Evolutionary conservation across 2,113 vertebrate species (phyloP).

Genomic region (Epinephelus lanceolatus): DNA sequence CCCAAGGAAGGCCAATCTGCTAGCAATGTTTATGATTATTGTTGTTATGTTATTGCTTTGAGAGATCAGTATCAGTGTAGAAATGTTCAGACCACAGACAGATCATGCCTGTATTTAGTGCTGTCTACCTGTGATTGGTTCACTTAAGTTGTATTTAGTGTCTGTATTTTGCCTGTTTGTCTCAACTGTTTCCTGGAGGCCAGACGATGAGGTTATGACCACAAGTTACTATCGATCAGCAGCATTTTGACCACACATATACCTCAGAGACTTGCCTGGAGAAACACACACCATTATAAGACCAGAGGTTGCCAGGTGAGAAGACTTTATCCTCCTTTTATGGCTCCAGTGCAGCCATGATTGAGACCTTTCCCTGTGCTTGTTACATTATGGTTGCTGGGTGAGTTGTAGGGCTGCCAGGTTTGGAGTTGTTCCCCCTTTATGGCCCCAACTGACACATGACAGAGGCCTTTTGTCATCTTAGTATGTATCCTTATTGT

Average conservation of each 20-base stretch:
- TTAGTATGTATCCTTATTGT: background rate
- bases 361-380: conserved; percentile 26
- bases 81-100: background rate
- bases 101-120: background rate
- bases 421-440: conserved; percentile 34
- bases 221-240: conserved; percentile 33
- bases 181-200: conserved; percentile 21
- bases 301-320: conserved; percentile 43
- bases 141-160: background rate
- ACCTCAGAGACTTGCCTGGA: background rate
- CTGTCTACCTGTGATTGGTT: background rate
- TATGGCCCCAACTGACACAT: conserved; percentile 51
- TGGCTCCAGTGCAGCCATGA: conserved; percentile 33
- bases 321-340: conserved; percentile 31
- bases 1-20: background rate
- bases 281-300: background rate
- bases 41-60: background rate
- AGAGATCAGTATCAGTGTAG: background rate
- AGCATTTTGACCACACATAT: conserved; percentile 23
- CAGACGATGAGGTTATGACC: conserved; percentile 59
- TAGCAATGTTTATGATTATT: background rate
- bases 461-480: conserved; percentile 35
- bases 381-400: background rate
- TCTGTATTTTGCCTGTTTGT: background rate
- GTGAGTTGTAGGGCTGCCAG: conserved; percentile 29